Percentiles rank a stretch among this genome's conserved stretches.
phyloP scores from a whole-genome alignment of 1,140 invertebrate species.

The Atopsyche davidsoni region DNA sequence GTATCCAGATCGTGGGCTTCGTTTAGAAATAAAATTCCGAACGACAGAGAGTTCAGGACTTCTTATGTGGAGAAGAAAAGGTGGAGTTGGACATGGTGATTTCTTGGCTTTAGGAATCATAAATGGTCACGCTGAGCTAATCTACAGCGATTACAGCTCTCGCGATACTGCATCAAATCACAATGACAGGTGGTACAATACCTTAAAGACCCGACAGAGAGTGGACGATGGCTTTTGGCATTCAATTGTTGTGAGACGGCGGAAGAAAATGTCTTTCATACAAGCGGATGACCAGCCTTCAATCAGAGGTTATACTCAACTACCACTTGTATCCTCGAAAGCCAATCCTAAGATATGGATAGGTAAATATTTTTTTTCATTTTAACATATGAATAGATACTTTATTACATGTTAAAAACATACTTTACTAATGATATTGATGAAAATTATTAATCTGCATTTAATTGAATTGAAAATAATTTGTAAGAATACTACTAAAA shows the following conservation, averaged over 20 bases:
- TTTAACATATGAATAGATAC: too few relatives aligned
- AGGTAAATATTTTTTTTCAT: conserved; percentile 51
- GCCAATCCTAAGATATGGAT: conserved; percentile 73
- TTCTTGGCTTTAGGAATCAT: conserved; percentile 46
- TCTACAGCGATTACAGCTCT: conserved; percentile 44
- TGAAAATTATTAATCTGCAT: too few relatives aligned
- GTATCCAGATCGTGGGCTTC: conserved; percentile 60
- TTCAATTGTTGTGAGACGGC: conserved; percentile 56
- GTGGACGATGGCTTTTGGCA: conserved; percentile 73
- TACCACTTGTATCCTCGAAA: conserved; percentile 61
- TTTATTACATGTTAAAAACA: too few relatives aligned
- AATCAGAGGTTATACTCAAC: conserved; percentile 55
- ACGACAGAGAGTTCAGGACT: conserved; percentile 61
- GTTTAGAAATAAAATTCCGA: conserved; percentile 65
- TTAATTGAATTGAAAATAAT: too few relatives aligned
- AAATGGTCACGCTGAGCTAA: conserved; percentile 42
- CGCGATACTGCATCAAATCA: conserved; percentile 37
- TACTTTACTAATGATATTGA: too few relatives aligned
- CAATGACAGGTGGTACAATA: conserved; percentile 45
- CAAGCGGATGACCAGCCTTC: conserved; percentile 62
- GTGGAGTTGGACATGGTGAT: conserved; percentile 42
- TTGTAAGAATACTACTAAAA: too few relatives aligned
- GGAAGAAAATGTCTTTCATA: conserved; percentile 61
- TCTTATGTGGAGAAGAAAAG: conserved; percentile 57
- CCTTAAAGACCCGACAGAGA: conserved; percentile 47